These are phyloP conservation scores for Gymnocheta viridis DNA, from an alignment of 2,888 invertebrate species.

Conservation along the genomic window DNA sequence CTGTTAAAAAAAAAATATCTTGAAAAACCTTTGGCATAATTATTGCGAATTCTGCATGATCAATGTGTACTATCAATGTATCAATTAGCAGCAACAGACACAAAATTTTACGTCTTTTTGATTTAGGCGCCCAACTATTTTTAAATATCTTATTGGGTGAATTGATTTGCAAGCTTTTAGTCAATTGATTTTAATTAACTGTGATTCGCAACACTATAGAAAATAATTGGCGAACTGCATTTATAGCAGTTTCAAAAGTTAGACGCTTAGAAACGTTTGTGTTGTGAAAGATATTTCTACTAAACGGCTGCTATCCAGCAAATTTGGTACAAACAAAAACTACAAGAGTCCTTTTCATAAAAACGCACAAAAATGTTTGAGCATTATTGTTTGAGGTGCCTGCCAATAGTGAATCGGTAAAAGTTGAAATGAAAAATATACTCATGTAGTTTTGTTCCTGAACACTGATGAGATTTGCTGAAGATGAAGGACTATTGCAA, in stretches of 20 bases:
- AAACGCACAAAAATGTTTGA: constrained; percentile 42
- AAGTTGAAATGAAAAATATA: neutral
- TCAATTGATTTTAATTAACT: constrained; percentile 64
- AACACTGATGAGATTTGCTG: too few species aligned
- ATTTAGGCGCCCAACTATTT: constrained; percentile 46
- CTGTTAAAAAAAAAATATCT: neutral
- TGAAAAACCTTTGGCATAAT: neutral
- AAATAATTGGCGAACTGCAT: neutral
- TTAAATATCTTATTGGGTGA: constrained; percentile 34
- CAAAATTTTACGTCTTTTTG: constrained; percentile 21
- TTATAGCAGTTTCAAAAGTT: constrained; percentile 28
- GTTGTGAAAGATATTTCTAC: neutral
- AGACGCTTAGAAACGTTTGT: constrained; percentile 16
- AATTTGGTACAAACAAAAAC: neutral
- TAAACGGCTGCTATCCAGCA: neutral
- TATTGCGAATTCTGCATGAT: neutral
- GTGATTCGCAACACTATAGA: constrained; percentile 27
- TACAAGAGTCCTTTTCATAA: neutral
- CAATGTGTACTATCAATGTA: neutral
- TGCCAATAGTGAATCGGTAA: constrained; percentile 66
- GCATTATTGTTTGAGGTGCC: constrained; percentile 60
- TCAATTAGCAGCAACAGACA: constrained; percentile 12
- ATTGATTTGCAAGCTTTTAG: constrained; percentile 46
- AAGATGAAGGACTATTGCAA: too few species aligned
- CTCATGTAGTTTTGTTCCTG: neutral